Evolutionary conservation across 2,113 vertebrate genomes (phyloP).

Genomic region (Arenaria interpres): DNA sequence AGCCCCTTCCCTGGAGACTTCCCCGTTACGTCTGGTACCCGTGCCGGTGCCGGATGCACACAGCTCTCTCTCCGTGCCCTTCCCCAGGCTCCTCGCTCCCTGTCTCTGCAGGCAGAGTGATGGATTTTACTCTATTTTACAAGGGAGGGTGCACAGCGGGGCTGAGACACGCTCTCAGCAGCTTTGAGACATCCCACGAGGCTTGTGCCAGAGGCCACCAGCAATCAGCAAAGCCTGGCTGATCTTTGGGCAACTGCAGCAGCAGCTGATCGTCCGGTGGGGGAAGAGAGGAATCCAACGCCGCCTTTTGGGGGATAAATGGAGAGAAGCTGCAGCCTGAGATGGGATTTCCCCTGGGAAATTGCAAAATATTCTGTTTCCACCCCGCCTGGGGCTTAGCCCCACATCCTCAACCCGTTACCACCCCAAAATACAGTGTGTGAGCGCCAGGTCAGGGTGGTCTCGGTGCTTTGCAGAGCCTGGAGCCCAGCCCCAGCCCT

Average conservation of each 20-base stretch:
- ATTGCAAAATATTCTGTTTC: not conserved
- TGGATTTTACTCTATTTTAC: not conserved
- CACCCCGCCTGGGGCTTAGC: not conserved
- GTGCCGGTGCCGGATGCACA: accelerated
- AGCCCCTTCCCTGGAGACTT: not conserved
- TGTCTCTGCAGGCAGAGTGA: not conserved
- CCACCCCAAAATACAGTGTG: not conserved
- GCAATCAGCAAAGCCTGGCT: not conserved
- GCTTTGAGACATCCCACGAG: accelerated
- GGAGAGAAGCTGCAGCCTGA: not conserved
- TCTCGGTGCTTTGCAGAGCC: not conserved
- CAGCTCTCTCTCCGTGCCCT: not conserved
- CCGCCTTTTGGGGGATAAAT: not conserved
- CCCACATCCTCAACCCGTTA: accelerated
- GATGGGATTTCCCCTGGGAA: not conserved
- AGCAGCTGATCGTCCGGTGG: accelerated
- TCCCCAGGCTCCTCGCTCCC: not conserved
- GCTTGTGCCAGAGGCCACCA: not conserved
- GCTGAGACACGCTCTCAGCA: not conserved
- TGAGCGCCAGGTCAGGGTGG: not conserved
- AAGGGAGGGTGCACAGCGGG: not conserved
- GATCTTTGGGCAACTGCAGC: not conserved
- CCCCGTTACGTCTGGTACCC: not conserved
- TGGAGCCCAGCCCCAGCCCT: not conserved
- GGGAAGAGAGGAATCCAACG: not conserved